A percentile compares a stretch with the other conserved stretches of the same genome.
Evolutionary conservation across 1,140 invertebrate genomes (phyloP).

Genomic region (Cydia strobilella): DNA sequence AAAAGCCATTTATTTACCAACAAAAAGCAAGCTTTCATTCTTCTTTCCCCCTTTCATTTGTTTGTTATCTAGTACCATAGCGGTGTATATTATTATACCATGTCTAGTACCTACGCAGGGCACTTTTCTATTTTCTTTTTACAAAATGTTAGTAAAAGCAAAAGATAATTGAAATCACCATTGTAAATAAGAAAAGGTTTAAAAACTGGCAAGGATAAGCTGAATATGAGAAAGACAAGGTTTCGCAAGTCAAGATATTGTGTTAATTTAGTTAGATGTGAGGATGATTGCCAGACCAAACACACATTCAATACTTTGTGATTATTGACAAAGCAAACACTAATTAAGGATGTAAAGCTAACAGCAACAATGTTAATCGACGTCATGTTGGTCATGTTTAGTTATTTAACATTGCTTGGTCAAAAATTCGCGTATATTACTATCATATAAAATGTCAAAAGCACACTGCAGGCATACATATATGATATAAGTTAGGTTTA

Average conservation of each 20-base stretch:
- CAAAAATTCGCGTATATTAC: too few species aligned
- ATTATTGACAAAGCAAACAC: conserved; percentile 1
- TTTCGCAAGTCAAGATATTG: not conserved
- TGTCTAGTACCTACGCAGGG: too few species aligned
- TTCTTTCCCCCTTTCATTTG: not conserved
- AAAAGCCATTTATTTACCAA: not conserved
- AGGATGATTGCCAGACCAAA: not conserved
- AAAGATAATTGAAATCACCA: not conserved
- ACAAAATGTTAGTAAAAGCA: conserved; percentile 9
- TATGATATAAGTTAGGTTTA: not conserved
- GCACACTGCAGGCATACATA: not conserved
- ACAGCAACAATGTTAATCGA: not conserved
- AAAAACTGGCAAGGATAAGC: not conserved
- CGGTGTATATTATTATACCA: too few species aligned
- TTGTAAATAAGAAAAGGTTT: not conserved
- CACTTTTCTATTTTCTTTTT: too few species aligned
- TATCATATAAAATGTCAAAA: not conserved
- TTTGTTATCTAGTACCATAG: too few species aligned
- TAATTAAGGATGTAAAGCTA: not conserved
- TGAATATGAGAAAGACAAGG: not conserved
- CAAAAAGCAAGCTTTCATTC: not conserved
- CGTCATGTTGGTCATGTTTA: not conserved
- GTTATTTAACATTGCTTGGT: too few species aligned
- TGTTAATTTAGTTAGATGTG: not conserved
- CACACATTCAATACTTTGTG: conserved; percentile 11